These are phyloP conservation scores for Corbicula japonica DNA, from an alignment of 2,888 invertebrate genomes.

Conservation along the genomic window DNA sequence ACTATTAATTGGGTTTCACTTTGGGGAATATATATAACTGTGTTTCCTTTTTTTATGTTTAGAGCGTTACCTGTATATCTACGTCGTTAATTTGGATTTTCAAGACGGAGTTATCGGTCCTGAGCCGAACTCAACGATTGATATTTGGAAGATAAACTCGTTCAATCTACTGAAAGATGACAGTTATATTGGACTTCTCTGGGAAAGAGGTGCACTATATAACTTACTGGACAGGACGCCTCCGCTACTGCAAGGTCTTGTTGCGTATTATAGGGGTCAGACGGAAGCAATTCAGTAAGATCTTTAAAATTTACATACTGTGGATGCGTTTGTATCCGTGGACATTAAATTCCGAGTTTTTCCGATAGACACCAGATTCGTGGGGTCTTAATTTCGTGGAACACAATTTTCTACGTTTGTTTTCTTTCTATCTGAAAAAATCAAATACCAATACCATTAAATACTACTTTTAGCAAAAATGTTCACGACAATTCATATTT, in stretches of 20 bases:
- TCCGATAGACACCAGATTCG: too few species aligned
- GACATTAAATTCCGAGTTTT: too few species aligned
- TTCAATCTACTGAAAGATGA: constrained; percentile 48
- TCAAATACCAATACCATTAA: too few species aligned
- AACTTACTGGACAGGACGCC: background rate
- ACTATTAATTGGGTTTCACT: background rate
- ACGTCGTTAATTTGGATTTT: constrained; percentile 21
- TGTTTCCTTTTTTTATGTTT: background rate
- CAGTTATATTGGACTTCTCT: background rate
- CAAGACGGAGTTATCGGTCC: background rate
- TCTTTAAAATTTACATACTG: too few species aligned
- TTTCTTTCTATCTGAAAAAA: too few species aligned
- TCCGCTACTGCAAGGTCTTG: background rate
- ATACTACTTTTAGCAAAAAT: too few species aligned
- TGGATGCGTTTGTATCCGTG: too few species aligned
- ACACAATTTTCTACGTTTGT: too few species aligned
- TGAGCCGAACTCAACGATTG: background rate
- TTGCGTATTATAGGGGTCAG: constrained; percentile 6
- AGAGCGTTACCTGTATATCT: constrained; percentile 52
- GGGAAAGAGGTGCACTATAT: background rate
- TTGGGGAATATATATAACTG: background rate
- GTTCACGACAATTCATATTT: too few species aligned
- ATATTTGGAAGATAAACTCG: constrained; percentile 3
- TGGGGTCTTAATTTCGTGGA: too few species aligned
- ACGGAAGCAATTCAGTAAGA: constrained; percentile 20